Evolutionary conservation across 2,797 vertebrate species (phyloP).

Genomic region (Acanthurus lineatus): DNA sequence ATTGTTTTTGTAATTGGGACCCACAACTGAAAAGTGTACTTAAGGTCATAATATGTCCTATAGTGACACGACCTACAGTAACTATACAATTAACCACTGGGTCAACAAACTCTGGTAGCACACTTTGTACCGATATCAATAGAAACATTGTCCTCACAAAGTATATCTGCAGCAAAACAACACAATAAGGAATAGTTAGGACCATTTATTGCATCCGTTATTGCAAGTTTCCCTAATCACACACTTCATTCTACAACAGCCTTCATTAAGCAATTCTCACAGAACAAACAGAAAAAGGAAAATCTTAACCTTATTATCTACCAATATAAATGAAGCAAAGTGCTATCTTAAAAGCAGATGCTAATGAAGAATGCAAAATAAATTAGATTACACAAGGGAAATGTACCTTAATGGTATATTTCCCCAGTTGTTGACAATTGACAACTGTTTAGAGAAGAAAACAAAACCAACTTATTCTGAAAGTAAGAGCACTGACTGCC

Average conservation of each 20-base stretch:
- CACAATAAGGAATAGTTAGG: not conserved
- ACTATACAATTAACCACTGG: not conserved
- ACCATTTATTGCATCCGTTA: constrained; percentile 76
- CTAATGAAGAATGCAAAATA: not conserved
- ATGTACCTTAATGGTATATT: not conserved
- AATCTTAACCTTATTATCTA: not conserved
- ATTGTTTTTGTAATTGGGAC: not conserved
- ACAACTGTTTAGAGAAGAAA: not conserved
- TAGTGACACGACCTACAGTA: not conserved
- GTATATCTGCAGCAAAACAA: not conserved
- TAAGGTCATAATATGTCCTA: not conserved
- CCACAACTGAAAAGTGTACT: not conserved
- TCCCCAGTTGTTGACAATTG: too few species aligned
- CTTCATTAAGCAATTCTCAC: constrained; percentile 37
- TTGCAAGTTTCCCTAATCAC: constrained; percentile 34
- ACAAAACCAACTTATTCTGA: constrained; percentile 7
- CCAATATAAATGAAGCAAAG: constrained; percentile 35
- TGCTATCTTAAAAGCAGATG: constrained; percentile 12
- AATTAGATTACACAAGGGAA: constrained; percentile 1
- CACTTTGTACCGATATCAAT: not conserved
- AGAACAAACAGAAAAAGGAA: constrained; percentile 30
- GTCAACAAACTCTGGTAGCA: constrained; percentile 6
- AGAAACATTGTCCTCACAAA: constrained; percentile 1
- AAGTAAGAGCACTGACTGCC: too few species aligned
- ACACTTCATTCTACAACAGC: constrained; percentile 44